Conservation (phyloP, 37 sponge, comb jelly and placozoan genomes). For the Lycopodina hypogea region DNA sequence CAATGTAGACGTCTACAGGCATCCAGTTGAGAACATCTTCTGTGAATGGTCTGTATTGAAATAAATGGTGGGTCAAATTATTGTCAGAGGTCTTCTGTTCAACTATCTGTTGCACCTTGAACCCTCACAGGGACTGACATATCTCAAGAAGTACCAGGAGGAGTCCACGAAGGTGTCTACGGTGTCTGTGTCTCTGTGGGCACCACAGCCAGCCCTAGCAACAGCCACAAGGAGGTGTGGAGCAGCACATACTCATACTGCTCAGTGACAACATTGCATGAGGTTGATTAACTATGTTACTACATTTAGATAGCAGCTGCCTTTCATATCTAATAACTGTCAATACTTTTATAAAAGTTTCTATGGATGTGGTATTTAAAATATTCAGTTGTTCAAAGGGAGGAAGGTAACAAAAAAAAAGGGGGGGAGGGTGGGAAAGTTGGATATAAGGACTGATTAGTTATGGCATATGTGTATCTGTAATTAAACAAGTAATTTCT, state of each 20-base stretch:
- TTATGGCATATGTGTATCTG: no score
- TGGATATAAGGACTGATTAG: no score
- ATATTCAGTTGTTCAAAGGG: no score
- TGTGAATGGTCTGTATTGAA: constrained; percentile 26
- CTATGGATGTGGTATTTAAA: no score
- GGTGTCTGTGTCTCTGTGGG: constrained; percentile 77
- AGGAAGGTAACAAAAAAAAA: no score
- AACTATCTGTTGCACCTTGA: not conserved
- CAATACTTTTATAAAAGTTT: no score
- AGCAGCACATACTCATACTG: not conserved
- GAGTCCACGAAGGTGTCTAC: constrained; percentile 94
- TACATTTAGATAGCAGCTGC: no score
- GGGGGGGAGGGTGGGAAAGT: no score
- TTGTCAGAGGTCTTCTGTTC: not conserved
- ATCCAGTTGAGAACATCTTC: constrained; percentile 53
- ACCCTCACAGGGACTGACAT: constrained; percentile 39
- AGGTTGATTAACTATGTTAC: no score
- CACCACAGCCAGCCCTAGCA: constrained; percentile 39
- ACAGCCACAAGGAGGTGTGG: not conserved
- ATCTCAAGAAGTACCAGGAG: constrained; percentile 86
- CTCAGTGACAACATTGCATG: no score
- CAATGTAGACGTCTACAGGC: constrained; percentile 83
- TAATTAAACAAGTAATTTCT: no score
- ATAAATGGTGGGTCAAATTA: not conserved
- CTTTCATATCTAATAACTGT: no score